phyloP scores from a whole-genome alignment of 23 tunicate species.

The Clavelina lepadiformis region DNA sequence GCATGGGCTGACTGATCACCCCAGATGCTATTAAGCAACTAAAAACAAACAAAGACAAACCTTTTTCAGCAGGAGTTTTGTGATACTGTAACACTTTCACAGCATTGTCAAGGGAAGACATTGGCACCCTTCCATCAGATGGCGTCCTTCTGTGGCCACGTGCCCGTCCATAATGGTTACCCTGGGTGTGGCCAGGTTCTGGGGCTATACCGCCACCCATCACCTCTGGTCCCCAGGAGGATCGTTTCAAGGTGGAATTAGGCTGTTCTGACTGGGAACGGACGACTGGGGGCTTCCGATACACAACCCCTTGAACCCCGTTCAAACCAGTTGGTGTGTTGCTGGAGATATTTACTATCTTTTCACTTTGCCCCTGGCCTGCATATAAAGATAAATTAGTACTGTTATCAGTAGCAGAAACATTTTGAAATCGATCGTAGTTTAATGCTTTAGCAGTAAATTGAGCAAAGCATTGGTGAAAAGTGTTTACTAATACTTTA shows the following conservation, averaged over 20 bases:
- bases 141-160: slow-evolving; percentile 81
- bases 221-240: slow-evolving; percentile 94
- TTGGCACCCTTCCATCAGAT: slow-evolving; percentile 85
- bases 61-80: slow-evolving; percentile 83
- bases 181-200: not conserved
- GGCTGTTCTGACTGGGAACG: not conserved
- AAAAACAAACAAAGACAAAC: slow-evolving; percentile 28
- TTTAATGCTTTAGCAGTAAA: too few species aligned
- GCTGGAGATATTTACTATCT: too few species aligned
- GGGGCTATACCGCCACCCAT: slow-evolving; percentile 32
- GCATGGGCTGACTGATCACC: too few species aligned
- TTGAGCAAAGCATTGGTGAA: too few species aligned
- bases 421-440: too few species aligned
- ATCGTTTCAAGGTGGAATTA: slow-evolving; percentile 42
- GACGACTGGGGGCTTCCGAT: slow-evolving; percentile 13
- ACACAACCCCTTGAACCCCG: too few species aligned
- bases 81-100: slow-evolving; percentile 61
- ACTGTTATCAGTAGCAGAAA: too few species aligned
- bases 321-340: too few species aligned
- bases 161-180: not conserved
- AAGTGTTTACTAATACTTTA: too few species aligned
- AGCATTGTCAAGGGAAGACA: slow-evolving; percentile 82
- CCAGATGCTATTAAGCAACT: too few species aligned
- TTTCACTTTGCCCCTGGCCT: too few species aligned
- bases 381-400: too few species aligned